phyloP scores from a whole-genome alignment of 2,797 vertebrate genomes.

The Hafferia zeledoni region DNA sequence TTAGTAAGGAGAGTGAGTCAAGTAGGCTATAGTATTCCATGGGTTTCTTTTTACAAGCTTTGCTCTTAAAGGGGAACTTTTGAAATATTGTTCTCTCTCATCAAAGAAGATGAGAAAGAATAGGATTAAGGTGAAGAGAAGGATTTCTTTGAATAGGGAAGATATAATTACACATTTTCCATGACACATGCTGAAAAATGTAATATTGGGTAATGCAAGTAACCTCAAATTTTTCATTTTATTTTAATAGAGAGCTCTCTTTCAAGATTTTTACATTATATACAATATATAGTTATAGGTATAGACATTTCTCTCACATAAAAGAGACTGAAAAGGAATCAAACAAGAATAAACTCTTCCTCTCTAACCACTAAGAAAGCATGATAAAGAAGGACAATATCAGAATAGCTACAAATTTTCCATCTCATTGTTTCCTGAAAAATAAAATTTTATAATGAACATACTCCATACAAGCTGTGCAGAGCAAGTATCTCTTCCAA shows the following conservation, averaged over 20 bases:
- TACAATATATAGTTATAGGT: slow-evolving; percentile 4
- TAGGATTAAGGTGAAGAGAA: slow-evolving; percentile 66
- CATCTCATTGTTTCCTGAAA: slow-evolving; percentile 79
- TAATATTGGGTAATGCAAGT: slow-evolving; percentile 62
- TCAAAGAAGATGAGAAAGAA: slow-evolving; percentile 60
- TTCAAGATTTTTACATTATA: slow-evolving; percentile 54
- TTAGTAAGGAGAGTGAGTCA: slow-evolving; percentile 32
- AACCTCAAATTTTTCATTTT: slow-evolving; percentile 55
- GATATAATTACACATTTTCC: slow-evolving; percentile 63
- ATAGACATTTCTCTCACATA: slow-evolving; percentile 28
- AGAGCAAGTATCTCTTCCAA: slow-evolving; percentile 74
- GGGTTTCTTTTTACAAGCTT: slow-evolving; percentile 53
- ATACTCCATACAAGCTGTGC: slow-evolving; percentile 78
- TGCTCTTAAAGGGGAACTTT: slow-evolving; percentile 58
- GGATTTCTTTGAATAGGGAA: slow-evolving; percentile 25
- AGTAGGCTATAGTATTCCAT: slow-evolving; percentile 37
- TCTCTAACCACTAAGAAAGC: slow-evolving; percentile 65
- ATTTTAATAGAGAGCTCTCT: slow-evolving; percentile 55
- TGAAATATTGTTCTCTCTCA: slow-evolving; percentile 49
- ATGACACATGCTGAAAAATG: slow-evolving; percentile 47
- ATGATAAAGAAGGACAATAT: slow-evolving; percentile 66
- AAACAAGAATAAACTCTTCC: slow-evolving; percentile 69
- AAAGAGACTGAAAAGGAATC: slow-evolving; percentile 62
- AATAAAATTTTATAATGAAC: slow-evolving; percentile 80
- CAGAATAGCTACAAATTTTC: slow-evolving; percentile 76